Base-by-base conservation (phyloP, 2,888 invertebrate species). In the Trichopria drosophilae region DNA sequence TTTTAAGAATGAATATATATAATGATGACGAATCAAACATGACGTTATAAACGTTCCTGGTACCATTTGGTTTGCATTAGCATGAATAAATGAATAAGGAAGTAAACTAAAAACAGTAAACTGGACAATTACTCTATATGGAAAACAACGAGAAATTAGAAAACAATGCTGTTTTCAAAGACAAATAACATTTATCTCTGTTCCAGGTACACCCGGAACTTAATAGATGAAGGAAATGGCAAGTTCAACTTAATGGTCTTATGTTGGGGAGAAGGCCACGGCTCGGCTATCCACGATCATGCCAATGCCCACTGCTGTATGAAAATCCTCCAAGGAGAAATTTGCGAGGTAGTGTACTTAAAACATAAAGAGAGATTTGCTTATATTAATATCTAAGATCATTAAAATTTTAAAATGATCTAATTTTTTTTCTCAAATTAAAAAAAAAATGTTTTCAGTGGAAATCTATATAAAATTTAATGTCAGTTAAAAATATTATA, bases 191-290 rank as follows among this genome's bases (percentile, higher is more conserved):
- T 18, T 23, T 44, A n/a, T n/a, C n/a, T n/a, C 13, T 51, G 49
- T 67, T 78, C 53, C 64, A 93, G 91, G 69, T 99, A 99, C 73
- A 99, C 98, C 0, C 79, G 99, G 23, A 99, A 99, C 77, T 79
- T 99, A 63, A 93, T 99, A 1, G 95, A 98, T 69, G 85, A 84
- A 52, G 99, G 98, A 4, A 98, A 99, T 72, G 97, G 94, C 0
- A 93, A 92, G 71, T 99, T 95, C 78, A 99, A 99, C 77, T 79
- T 99, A 59, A 94, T 99, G 88, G 83, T 95, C 20, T 78, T 99
- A n/a, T 98, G 98, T 77, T 99, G 99, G 98, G 93, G 94, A 15
- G 93, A 95, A 71, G 93, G 92, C 0, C 93, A 95, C 60, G 91
- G 90, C 0, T 93, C 96, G 0, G 87, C 91, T 7, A 95, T 99